Base-by-base conservation (phyloP, 2,113 vertebrate genomes). In the Azemiops feae region DNA sequence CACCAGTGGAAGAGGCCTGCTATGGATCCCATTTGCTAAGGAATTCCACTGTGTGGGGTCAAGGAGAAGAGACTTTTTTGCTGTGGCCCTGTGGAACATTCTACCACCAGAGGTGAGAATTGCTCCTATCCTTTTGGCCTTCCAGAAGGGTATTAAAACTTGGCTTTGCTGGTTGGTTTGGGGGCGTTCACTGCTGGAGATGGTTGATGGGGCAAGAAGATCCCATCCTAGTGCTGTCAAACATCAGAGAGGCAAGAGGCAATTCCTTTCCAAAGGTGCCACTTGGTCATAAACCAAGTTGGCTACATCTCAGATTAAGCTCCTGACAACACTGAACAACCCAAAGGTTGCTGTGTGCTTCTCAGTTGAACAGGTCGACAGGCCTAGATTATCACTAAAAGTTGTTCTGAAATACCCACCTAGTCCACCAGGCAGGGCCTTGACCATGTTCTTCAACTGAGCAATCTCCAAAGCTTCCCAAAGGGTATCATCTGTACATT, bases 401-500 rank as follows among this genome's bases (percentile, higher is more conserved):
- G 25, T 69, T 23, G 7, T 52, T 64, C 4, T 2, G 20, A 64
- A 45, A 64, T 69, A 95, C 94, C 20, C 98, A 99, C 99, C 99
- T 81, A 99, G 97, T 60, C 99, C 99, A 97, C 99, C 99, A 5
- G 99, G 98, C 91, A 99, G 97, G 1, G 98, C 96, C 92, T 99
- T 99, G 93, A 99, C 99, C 98, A 99, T 98, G 94, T 99, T 99
- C 98, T 99, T 99, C 92, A 99, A 95, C 96, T 99, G 99, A 93
- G 99, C 99, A 86, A 99, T 99, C 97, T 99, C 99, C 50, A 99
- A 96, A 47, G 99, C 99, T 97, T 99, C 99, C 99, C 99, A 99
- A 45, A 99, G 99, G 39, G 98, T 97, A 64, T 99, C 99, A 5
- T 99, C 99, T 0, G 98, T 98, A 93, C 99, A 99, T 93, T 98